Percentiles rank a stretch among this genome's conserved stretches.
phyloP scores from a whole-genome alignment of 2,113 vertebrate species.

The Tenebrosternarchus preto region DNA sequence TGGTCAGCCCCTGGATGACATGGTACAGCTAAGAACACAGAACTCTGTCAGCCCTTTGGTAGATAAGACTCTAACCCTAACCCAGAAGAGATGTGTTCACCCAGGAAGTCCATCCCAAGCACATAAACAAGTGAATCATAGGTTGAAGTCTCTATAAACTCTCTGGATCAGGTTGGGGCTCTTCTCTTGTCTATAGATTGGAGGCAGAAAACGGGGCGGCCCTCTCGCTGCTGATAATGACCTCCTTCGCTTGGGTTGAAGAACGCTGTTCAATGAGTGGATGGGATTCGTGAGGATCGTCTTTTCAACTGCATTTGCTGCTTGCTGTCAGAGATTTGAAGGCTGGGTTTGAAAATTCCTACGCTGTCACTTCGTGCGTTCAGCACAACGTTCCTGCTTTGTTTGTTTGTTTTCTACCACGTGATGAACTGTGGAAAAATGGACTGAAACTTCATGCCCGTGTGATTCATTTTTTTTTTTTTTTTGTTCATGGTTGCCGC shows the following conservation, averaged over 20 bases:
- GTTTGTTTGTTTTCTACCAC: background rate
- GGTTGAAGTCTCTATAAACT: conserved; percentile 37
- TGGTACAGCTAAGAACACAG: conserved; percentile 69
- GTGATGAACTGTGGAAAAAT: background rate
- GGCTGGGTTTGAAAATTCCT: background rate
- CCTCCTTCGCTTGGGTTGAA: background rate
- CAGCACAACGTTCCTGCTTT: background rate
- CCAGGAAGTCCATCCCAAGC: conserved; percentile 59
- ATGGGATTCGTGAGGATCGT: conserved; percentile 42
- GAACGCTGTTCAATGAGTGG: conserved; percentile 18
- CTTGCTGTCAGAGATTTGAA: background rate
- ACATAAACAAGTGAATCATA: conserved; percentile 57
- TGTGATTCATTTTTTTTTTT: too few relatives aligned
- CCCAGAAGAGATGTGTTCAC: conserved; percentile 72
- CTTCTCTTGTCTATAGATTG: too few relatives aligned
- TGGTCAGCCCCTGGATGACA: conserved; percentile 61
- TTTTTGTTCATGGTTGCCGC: conserved; percentile 40
- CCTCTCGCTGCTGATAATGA: too few relatives aligned
- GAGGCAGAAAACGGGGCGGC: too few relatives aligned
- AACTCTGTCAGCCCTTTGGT: conserved; percentile 71
- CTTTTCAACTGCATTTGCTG: background rate
- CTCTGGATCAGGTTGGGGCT: too few relatives aligned
- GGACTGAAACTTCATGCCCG: background rate
- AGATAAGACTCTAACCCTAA: conserved; percentile 69
- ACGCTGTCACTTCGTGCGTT: background rate